Evolutionary conservation across 2,888 invertebrate genomes (phyloP).

Genomic region (Pocota personata): DNA sequence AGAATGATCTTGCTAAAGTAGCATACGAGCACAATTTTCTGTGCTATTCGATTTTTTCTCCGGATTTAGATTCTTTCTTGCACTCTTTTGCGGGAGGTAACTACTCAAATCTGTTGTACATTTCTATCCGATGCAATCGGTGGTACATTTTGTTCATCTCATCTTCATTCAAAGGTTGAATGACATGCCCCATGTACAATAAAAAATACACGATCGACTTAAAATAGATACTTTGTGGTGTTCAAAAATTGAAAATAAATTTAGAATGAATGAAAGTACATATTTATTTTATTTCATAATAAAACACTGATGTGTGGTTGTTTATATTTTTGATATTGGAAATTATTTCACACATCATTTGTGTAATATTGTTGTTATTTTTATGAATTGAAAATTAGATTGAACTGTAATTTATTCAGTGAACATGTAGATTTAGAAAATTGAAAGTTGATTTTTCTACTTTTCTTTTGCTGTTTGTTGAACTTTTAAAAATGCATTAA

Average conservation of each 20-base stretch:
- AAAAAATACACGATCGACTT: constrained; percentile 21
- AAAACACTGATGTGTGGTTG: background rate
- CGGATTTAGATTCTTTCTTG: constrained; percentile 6
- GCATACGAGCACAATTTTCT: background rate
- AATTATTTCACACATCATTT: background rate
- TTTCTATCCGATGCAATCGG: constrained; percentile 29
- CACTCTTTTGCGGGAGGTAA: constrained; percentile 32
- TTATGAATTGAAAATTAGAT: background rate
- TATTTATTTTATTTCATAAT: background rate
- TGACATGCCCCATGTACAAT: constrained; percentile 50
- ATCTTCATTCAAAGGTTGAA: constrained; percentile 50
- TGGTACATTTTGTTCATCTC: constrained; percentile 9
- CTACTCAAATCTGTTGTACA: background rate
- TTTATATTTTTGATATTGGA: constrained; percentile 6
- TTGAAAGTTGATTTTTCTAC: background rate
- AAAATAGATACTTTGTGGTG: constrained; percentile 64
- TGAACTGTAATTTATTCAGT: background rate
- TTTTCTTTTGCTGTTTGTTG: background rate
- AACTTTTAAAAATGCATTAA: background rate
- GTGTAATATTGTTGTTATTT: background rate
- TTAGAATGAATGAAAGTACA: constrained; percentile 36
- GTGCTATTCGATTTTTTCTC: background rate
- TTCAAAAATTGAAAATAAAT: constrained; percentile 55
- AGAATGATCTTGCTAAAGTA: constrained; percentile 31
- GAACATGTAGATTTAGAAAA: background rate